Evolutionary conservation across 1,140 invertebrate species (phyloP), one percentile per base, ranked within the genome.

Genomic region (Venustaconcha ellipsiformis): DNA sequence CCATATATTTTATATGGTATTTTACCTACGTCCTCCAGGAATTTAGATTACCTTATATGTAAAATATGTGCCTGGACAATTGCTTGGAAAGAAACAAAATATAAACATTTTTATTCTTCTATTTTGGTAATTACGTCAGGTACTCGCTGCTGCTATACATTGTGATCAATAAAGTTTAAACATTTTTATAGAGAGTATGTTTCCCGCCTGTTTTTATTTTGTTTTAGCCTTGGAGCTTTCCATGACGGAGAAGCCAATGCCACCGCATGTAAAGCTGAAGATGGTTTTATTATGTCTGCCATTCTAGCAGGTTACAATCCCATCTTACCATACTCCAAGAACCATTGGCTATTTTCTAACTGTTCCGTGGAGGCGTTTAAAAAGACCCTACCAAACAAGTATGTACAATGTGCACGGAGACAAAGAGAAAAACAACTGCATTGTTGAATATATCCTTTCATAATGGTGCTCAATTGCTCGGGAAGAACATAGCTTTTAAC

Each of bases 261-360:
- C 14, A 13, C 26, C 5, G 55, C 30, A 57, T 75, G 73, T 64
- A 14, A 8, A 17, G 26, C 23, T 11, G 14, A 63, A 17, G 69
- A 58, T 30, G 60, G 58, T 48, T 76, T 64, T 56, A 65, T 76
- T 13, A 76, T 76, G 74, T 68, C 74, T 11, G 56, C 68, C 14
- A 58, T 57, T 12, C 56, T 70, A 48, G 26, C 74, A 11, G 66
- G 18, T 18, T 76, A 70, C 56, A 18, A 12, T 23, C 57, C 20
- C 18, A 57, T 20, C 1, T 55, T 65, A n/a, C 20, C 68, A 18
- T 76, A 76, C 59, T 66, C 57, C 8, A 57, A 66, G 15, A 76
- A 76, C 55, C 74, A 68, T 1, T 76, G 74, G 74, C 23, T 48
- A 13, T 76, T 76, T 48, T 76, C 74, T 37, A 23, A 48, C 18